Evolutionary conservation across 2,888 invertebrate genomes (phyloP), one percentile per base, ranked within the genome.

Genomic region (Netelia virgata): DNA sequence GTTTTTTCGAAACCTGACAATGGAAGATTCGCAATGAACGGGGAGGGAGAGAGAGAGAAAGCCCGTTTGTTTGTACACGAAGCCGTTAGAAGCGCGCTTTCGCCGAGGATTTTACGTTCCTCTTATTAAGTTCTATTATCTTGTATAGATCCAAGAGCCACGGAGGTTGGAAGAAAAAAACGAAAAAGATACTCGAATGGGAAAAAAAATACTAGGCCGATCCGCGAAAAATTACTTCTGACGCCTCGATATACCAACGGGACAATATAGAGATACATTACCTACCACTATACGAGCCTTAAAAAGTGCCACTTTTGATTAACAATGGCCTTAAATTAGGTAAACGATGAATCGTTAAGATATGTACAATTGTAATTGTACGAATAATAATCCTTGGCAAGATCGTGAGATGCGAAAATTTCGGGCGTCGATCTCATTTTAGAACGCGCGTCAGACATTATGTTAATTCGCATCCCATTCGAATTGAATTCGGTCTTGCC

Each of bases 381-480:
- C 75, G 68, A 50, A 83, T 78, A 61, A 85, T 81, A 77, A 79
- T 78, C 66, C 20, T 79, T 72, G 70, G 83, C 80, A 83, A 86
- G 69, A 84, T 84, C 78, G 82, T 82, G 82, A 87, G 82, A 86
- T 86, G 84, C 83, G 86, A 86, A 36, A 83, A 69, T 18, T 74
- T 74, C 10, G 59, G 74, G 50, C 82, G 83, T 82, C 74, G 87
- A 87, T 87, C 87, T 87, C 87, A 87, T 85, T 73, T 20, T 57
- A 8, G 3, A 57, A 57, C 66, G 61, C 63, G 64, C 66, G 81
- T 47, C 55, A 80, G 41, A 59, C 59, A 16, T n/a, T 16, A 79
- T 86, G 82, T 86, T 91, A 87, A 88, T 89, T 87, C 88, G 89
- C 87, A 86, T 88, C 86, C 83, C 82, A 78, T 85, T 43, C 50